phyloP scores from a whole-genome alignment of 1,140 invertebrate species.

The Pseudomyrmex sp. region DNA sequence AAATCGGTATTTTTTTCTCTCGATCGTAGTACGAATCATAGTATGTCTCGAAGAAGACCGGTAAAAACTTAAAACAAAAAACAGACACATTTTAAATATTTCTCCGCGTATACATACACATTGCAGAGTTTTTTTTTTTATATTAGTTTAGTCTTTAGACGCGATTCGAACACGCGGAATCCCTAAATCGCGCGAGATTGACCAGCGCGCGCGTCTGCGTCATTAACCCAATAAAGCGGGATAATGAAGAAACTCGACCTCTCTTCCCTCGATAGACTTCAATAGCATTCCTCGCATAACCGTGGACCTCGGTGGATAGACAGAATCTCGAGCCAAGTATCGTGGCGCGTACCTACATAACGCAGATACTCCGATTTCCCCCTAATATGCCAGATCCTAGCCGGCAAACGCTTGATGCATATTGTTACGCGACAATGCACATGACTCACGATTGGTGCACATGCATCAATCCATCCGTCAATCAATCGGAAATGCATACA shows the following conservation, averaged over 20 bases:
- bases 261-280: constrained; percentile 71
- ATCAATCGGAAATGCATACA: constrained; percentile 33
- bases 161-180: constrained; percentile 31
- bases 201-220: constrained; percentile 55
- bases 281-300: constrained; percentile 78
- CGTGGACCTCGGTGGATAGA: constrained; percentile 41
- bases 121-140: background rate
- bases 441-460: constrained; percentile 60
- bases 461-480: background rate
- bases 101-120: background rate
- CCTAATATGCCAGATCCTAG: constrained; percentile 61
- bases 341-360: constrained; percentile 44
- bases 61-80: background rate
- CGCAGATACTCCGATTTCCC: constrained; percentile 53
- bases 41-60: background rate
- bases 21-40: background rate
- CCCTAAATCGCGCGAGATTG: constrained; percentile 28
- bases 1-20: background rate
- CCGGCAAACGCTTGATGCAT: constrained; percentile 49
- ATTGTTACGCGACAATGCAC: constrained; percentile 65
- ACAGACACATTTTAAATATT: background rate
- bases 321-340: constrained; percentile 68
- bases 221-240: constrained; percentile 70
- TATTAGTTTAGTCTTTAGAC: background rate
- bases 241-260: constrained; percentile 78